Conservation (phyloP, 1,140 invertebrate species). For the Lanistes nyassanus region DNA sequence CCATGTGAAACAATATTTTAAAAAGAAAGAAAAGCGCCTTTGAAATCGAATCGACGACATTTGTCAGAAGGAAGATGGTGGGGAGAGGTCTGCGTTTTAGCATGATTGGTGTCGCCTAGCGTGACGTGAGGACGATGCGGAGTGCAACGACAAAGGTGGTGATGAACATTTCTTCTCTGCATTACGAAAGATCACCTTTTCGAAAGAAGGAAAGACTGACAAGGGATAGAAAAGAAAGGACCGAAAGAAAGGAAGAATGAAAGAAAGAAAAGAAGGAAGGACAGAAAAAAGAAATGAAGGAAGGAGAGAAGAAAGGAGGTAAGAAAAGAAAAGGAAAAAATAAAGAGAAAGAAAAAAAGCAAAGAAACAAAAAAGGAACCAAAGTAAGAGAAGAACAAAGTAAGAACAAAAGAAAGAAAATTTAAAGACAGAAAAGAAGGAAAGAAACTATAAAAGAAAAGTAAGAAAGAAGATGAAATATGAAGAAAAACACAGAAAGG, state of each 20-base stretch:
- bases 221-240: neutral
- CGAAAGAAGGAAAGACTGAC: constrained; percentile 4
- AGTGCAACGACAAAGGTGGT: too few species aligned
- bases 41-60: too few species aligned
- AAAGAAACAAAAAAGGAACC: constrained; percentile 5
- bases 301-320: neutral
- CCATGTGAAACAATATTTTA: neutral
- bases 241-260: neutral
- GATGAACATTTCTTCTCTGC: too few species aligned
- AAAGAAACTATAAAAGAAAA: constrained; percentile 5
- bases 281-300: neutral
- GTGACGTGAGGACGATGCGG: too few species aligned
- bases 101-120: too few species aligned
- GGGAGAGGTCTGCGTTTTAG: too few species aligned
- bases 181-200: too few species aligned
- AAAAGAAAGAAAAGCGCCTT: too few species aligned
- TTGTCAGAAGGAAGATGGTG: too few species aligned
- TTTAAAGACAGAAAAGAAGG: neutral
- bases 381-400: neutral
- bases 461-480: neutral
- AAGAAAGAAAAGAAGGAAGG: neutral
- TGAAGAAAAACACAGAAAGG: constrained; percentile 1
- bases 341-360: neutral
- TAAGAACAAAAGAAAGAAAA: constrained; percentile 2
- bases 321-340: neutral